Evolutionary conservation across 1,140 invertebrate genomes (phyloP).

Genomic region (Heliconius melpomene): DNA sequence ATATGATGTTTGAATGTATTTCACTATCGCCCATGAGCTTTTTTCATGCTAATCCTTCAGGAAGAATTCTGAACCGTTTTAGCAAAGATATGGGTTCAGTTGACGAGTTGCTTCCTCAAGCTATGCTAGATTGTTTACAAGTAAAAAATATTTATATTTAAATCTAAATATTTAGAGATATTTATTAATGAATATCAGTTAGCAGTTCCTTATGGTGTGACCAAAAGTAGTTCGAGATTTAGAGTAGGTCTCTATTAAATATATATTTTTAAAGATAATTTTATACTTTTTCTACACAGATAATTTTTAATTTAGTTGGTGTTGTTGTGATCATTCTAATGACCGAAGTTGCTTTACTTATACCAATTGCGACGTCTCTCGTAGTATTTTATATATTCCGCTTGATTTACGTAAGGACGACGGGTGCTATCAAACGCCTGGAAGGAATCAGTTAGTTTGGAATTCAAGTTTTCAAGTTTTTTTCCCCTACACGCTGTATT

Average conservation of each 20-base stretch:
- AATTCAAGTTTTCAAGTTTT: background rate
- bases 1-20: slow-evolving; percentile 85
- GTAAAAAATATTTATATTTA: slow-evolving; percentile 56
- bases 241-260: no score
- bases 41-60: slow-evolving; percentile 89
- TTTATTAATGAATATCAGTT: no score
- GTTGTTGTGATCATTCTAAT: slow-evolving; percentile 87
- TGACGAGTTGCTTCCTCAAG: slow-evolving; percentile 91
- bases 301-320: slow-evolving; percentile 85
- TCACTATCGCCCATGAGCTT: slow-evolving; percentile 87
- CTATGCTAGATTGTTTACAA: slow-evolving; percentile 85
- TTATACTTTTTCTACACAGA: slow-evolving; percentile 59
- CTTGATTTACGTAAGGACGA: slow-evolving; percentile 89
- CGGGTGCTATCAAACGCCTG: slow-evolving; percentile 90
- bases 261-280: background rate
- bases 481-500: slow-evolving; percentile 82
- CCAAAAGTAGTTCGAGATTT: no score
- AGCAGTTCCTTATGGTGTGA: no score
- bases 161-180: background rate
- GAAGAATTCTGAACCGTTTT: slow-evolving; percentile 81
- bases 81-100: slow-evolving; percentile 85
- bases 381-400: slow-evolving; percentile 87
- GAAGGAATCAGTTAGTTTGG: slow-evolving; percentile 88
- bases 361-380: slow-evolving; percentile 87
- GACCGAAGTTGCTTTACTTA: slow-evolving; percentile 88